Evolutionary conservation across 2,113 vertebrate species (phyloP).

Genomic region (Octodon degus): DNA sequence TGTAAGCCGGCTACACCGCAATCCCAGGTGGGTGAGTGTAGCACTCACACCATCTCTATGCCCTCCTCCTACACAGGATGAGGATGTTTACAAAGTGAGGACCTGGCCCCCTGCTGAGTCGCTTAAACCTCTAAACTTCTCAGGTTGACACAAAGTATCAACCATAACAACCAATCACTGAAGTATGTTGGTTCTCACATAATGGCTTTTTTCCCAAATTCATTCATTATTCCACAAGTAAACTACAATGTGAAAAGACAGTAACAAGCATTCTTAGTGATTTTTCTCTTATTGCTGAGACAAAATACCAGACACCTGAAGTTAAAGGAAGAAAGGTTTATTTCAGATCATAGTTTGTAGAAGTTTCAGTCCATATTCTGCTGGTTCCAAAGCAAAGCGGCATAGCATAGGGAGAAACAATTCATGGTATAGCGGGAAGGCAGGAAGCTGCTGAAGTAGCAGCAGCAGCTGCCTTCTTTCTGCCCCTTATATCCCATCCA

Average conservation of each 20-base stretch:
- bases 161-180: not conserved
- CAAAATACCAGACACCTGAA: not conserved
- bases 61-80: too few relatives aligned
- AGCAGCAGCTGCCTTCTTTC: not conserved
- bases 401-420: not conserved
- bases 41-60: too few relatives aligned
- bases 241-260: constrained; percentile 40
- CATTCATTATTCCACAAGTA: not conserved
- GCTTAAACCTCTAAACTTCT: too few relatives aligned
- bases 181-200: constrained; percentile 20
- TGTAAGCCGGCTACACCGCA: too few relatives aligned
- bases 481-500: not conserved
- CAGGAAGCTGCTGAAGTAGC: not conserved
- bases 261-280: not conserved
- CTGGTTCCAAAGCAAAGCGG: not conserved
- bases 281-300: not conserved
- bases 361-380: not conserved
- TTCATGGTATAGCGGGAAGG: not conserved
- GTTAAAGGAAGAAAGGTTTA: too few relatives aligned
- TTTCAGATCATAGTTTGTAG: not conserved
- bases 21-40: too few relatives aligned
- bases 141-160: too few relatives aligned
- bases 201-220: not conserved
- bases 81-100: too few relatives aligned
- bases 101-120: too few relatives aligned